Base-by-base conservation (phyloP, 1,140 invertebrate species). In the Phortica variegata region DNA sequence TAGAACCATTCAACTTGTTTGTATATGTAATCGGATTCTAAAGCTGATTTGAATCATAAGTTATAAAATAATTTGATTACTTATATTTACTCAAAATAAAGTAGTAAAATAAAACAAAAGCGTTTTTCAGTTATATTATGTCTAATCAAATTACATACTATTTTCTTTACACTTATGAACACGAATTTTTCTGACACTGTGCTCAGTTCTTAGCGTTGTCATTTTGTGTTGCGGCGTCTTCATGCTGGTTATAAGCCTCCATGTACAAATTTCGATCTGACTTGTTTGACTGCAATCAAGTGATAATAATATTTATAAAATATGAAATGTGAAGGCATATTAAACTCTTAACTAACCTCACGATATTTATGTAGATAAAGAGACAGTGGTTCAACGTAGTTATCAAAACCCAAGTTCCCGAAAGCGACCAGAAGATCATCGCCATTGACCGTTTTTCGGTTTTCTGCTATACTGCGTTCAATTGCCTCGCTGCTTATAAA, bases 401-500 rank as follows among this genome's bases (percentile, higher is more conserved):
- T 97, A 66, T 99, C 97, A 79, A 99, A 99, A 9, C 97, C 97
- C 12, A 99, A 80, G 3, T 88, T 90, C 34, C 91, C 91, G 89
- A 99, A 97, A 0, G 97, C 96, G 78, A 92, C 97, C 8, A 98
- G 77, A 48, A 98, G 91, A 80, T 97, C 95, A 81, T 99, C 97
- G 48, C 96, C 97, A 65, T 98, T 99, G 17, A 99, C 98, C 2
- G 97, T 99, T 81, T 99, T 99, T 20, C 97, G 79, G 77, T 98
- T 99, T 75, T 99, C 97, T 79, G 96, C 88, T 59, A 96, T 90
- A 79, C 95, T 98, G 18, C 94, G 79, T 70, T 98, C 95, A 75
- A 93, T 95, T 0, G 95, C 95, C 81, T 99, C 97, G 69, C 93
- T 97, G 0, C 97, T 99, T 38, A 99, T 95, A 73, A 99, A 99